Conservation (phyloP, 2,888 invertebrate species). For the Hetaerina titia region DNA sequence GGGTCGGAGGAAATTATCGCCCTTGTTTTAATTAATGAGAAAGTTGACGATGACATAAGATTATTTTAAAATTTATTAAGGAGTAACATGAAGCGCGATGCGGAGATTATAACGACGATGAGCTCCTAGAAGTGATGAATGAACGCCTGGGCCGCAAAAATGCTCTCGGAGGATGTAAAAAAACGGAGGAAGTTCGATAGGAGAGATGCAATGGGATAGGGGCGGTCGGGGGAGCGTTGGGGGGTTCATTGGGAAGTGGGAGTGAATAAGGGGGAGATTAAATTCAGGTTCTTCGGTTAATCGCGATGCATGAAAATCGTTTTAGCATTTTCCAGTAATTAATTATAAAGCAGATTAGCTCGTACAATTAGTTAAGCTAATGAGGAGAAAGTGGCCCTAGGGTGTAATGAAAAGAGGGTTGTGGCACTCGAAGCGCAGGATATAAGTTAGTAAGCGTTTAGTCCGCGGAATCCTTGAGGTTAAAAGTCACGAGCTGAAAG, state of each 20-base stretch:
- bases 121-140: constrained; percentile 37
- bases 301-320: constrained; percentile 39
- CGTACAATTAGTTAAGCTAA: neutral
- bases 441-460: neutral
- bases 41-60: constrained; percentile 12
- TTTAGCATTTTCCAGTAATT: constrained; percentile 12
- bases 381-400: neutral
- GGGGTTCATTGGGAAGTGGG: neutral
- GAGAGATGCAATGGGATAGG: neutral
- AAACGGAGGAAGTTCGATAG: neutral
- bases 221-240: neutral
- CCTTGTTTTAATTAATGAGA: constrained; percentile 22
- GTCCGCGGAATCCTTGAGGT: neutral
- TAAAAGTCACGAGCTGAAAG: neutral
- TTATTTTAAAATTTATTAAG: constrained; percentile 29
- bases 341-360: constrained; percentile 5
- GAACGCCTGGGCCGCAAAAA: constrained; percentile 26
- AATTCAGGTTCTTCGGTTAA: constrained; percentile 16
- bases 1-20: constrained; percentile 15
- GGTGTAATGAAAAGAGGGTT: neutral
- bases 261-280: neutral
- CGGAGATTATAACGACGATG: constrained; percentile 1
- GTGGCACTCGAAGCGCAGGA: neutral
- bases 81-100: neutral
- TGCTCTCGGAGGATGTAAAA: neutral